Base-by-base conservation (phyloP, 1,140 invertebrate genomes). In the Eupristina koningsbergeri region DNA sequence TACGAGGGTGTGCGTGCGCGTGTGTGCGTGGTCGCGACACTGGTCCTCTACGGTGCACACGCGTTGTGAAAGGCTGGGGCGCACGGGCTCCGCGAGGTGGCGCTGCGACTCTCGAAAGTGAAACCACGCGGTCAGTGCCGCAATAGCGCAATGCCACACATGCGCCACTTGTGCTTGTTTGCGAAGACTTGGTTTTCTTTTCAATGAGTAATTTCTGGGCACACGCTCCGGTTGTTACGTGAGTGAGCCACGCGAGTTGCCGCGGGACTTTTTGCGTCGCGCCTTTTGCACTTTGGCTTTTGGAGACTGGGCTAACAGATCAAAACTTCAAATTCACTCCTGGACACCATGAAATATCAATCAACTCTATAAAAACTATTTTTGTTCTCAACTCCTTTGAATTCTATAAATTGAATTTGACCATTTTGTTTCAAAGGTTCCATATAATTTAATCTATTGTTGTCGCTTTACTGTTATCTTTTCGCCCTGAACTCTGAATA, bases 1-100 rank as follows among this genome's bases (percentile, higher is more conserved):
- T 90, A 90, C 89, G 89, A 84, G 87, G 86, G 87, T 89, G 88
- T 88, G 87, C n/a, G n/a, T n/a, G n/a, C n/a, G n/a, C n/a, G 88
- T 26, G 34, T 47, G 74, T 39, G 31, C 61, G 58, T 9, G 86
- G 78, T 88, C 87, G 88, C 87, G 88, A 91, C 90, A 88, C 89
- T 90, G 89, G 88, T 88, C 87, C 87, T 90, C 87, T 88, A 90
- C 89, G 89, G 88, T 89, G 87, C 89, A 90, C n/a, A n/a, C n/a
- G n/a, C n/a, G n/a, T 89, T 86, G 85, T 86, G 79, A 87, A 89
- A 87, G 86, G 85, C 87, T 86, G 53, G 7, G 22, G 45, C 47
- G 67, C 64, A 29, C 47, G 19, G 79, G 13, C 31, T 17, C 9
- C 11, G 11, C n/a, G 50, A 7, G 11, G 50, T 17, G 17, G 50